Conservation (phyloP, 2,888 invertebrate genomes). For the Junonia oenone region DNA sequence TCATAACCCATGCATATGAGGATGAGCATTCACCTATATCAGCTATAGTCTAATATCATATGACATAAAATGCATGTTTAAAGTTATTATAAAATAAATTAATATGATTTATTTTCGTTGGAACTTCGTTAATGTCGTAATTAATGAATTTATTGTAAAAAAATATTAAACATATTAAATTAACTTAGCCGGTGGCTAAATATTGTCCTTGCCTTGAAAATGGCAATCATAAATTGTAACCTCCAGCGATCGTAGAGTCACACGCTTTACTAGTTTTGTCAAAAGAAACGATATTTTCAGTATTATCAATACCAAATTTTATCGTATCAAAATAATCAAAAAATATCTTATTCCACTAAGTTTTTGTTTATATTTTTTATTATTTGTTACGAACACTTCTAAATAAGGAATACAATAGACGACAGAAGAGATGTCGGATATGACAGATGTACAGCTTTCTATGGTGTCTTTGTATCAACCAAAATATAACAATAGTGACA, state of each 20-base stretch:
- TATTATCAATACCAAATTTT: neutral
- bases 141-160: neutral
- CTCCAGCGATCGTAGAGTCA: neutral
- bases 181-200: neutral
- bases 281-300: neutral
- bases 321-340: neutral
- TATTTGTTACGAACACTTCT: too few species aligned
- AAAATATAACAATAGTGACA: too few species aligned
- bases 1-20: conserved; percentile 41
- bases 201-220: neutral
- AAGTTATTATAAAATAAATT: neutral
- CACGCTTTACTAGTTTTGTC: neutral
- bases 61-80: neutral
- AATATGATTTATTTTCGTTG: too few species aligned
- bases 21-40: neutral
- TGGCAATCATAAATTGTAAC: neutral
- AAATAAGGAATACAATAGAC: too few species aligned
- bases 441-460: too few species aligned
- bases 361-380: too few species aligned
- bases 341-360: neutral
- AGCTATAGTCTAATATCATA: neutral
- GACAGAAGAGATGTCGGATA: too few species aligned
- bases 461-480: too few species aligned
- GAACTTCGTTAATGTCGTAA: neutral
- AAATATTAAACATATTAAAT: neutral